Conservation (phyloP, 2,113 vertebrate species). For the Turnix velox region DNA sequence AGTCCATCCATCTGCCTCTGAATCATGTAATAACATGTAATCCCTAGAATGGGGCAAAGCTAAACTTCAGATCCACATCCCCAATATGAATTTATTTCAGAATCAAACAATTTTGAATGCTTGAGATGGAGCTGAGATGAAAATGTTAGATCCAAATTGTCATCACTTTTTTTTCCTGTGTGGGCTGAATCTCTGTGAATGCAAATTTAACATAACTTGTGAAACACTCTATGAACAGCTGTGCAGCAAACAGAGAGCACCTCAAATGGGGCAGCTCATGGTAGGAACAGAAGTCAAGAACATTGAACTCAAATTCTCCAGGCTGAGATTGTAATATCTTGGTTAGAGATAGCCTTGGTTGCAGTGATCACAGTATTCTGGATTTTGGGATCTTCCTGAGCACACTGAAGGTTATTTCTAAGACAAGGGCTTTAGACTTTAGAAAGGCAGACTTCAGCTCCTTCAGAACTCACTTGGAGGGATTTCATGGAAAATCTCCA, state of each 20-base stretch:
- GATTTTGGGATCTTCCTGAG: not conserved
- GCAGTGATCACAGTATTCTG: not conserved
- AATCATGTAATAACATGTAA: not conserved
- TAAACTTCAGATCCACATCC: not conserved
- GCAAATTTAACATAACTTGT: accelerated
- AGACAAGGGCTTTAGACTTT: not conserved
- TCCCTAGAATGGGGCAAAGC: not conserved
- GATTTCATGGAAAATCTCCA: not conserved
- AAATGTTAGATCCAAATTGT: not conserved
- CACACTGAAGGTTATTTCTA: not conserved
- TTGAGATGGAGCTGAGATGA: not conserved
- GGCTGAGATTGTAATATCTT: not conserved
- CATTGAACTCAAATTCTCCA: not conserved
- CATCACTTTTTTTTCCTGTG: not conserved
- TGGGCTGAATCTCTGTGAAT: not conserved
- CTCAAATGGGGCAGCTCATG: not conserved
- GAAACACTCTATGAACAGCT: accelerated
- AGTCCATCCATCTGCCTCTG: not conserved
- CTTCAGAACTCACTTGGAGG: not conserved
- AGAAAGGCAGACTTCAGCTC: not conserved
- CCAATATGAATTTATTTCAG: not conserved
- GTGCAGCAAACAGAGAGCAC: not conserved
- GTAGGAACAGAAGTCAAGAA: not conserved
- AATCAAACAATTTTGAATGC: not conserved
- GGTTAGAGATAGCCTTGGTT: not conserved